A percentile compares a stretch with the other conserved stretches of the same genome.
These are phyloP conservation scores for Anisognathus igniventris DNA, from an alignment of 2,797 vertebrate species.

Conservation along the genomic window DNA sequence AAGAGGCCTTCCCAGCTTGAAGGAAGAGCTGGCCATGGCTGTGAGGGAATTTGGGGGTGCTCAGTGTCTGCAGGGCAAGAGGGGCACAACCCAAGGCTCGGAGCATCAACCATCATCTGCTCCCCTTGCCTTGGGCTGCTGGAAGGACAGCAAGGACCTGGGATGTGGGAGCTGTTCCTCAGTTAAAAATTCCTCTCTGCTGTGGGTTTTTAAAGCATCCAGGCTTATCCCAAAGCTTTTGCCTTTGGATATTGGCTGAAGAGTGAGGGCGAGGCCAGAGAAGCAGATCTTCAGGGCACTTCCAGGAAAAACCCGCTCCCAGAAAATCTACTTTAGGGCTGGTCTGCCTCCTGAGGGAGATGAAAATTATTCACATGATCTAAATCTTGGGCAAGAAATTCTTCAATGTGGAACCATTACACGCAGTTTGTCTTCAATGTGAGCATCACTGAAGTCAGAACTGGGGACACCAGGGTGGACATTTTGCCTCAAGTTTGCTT, in stretches of 20 bases:
- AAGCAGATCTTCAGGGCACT: background rate
- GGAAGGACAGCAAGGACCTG: background rate
- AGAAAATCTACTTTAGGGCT: background rate
- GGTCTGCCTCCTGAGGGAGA: rapidly evolving
- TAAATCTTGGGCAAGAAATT: background rate
- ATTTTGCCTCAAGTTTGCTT: background rate
- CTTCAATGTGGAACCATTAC: background rate
- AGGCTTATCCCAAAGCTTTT: background rate
- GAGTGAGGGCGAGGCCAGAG: rapidly evolving
- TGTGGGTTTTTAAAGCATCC: background rate
- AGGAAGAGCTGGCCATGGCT: background rate
- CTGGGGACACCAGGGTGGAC: background rate
- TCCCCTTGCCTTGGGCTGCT: background rate
- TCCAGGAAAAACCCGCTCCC: background rate
- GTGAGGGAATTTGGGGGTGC: background rate
- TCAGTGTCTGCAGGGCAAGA: background rate
- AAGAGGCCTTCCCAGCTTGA: too few relatives aligned
- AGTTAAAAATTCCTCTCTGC: background rate
- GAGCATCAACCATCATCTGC: rapidly evolving
- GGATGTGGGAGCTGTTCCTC: background rate
- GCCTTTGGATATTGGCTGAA: background rate
- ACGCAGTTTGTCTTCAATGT: rapidly evolving
- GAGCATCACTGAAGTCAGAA: background rate
- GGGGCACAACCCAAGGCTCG: background rate
- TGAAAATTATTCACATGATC: background rate